These are phyloP conservation scores for Phengaris arion DNA, from an alignment of 2,888 invertebrate species.

Conservation along the genomic window DNA sequence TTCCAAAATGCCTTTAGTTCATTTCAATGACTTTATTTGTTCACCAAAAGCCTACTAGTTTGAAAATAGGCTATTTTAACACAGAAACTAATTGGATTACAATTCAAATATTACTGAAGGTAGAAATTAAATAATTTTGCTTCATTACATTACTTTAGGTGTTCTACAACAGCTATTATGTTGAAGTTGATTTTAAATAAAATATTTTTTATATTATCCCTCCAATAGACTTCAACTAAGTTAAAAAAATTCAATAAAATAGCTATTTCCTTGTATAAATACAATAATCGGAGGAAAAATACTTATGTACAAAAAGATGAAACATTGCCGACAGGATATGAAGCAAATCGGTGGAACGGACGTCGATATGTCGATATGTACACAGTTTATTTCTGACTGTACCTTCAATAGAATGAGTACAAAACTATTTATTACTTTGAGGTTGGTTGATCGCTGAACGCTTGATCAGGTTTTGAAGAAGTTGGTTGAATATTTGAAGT, in stretches of 20 bases:
- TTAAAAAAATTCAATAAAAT: neutral
- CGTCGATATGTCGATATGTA: neutral
- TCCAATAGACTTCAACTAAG: neutral
- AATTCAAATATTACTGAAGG: too few species aligned
- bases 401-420: neutral
- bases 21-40: neutral
- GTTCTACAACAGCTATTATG: too few species aligned
- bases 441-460: neutral
- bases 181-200: too few species aligned
- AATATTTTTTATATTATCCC: neutral
- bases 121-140: too few species aligned
- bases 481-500: neutral
- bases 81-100: too few species aligned
- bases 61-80: too few species aligned
- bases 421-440: conserved; percentile 4
- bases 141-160: too few species aligned
- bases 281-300: neutral
- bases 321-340: neutral
- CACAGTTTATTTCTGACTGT: neutral
- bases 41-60: neutral
- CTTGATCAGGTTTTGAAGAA: neutral
- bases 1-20: neutral
- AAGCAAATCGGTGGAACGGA: neutral
- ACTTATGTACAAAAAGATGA: neutral
- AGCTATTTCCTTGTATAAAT: neutral